phyloP scores from a whole-genome alignment of 1,140 invertebrate species.

The Cyphomyrmex costatus region DNA sequence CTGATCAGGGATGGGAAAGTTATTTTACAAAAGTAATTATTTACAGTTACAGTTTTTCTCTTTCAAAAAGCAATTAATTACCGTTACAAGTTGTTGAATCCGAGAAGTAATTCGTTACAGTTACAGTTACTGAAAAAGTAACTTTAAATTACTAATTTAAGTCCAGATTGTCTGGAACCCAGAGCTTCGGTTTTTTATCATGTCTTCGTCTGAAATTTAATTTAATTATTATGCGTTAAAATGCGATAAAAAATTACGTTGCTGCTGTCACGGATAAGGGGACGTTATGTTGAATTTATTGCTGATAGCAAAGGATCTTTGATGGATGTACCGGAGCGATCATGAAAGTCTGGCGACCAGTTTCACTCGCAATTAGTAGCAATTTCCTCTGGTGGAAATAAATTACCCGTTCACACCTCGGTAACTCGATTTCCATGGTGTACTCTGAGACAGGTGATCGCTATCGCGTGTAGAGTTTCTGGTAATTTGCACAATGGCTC shows the following conservation, averaged over 20 bases:
- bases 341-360: not conserved
- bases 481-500: conserved; percentile 14
- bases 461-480: conserved; percentile 37
- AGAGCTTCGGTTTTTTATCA: not conserved
- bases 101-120: too few relatives aligned
- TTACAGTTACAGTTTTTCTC: too few relatives aligned
- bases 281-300: conserved; percentile 2
- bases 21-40: too few relatives aligned
- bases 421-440: not conserved
- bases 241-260: conserved; percentile 14
- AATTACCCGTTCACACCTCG: conserved; percentile 32
- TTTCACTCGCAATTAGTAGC: conserved; percentile 14
- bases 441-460: conserved; percentile 23
- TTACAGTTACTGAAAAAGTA: too few relatives aligned
- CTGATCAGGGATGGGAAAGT: too few relatives aligned
- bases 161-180: too few relatives aligned
- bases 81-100: too few relatives aligned
- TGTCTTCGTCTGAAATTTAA: not conserved
- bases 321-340: conserved; percentile 18
- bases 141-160: too few relatives aligned
- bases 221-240: conserved; percentile 15
- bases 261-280: not conserved
- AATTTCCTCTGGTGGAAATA: conserved; percentile 25
- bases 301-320: not conserved
- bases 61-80: too few relatives aligned